Evolutionary conservation across 1,140 invertebrate genomes (phyloP).

Genomic region (Caenorhabditis elegans): DNA sequence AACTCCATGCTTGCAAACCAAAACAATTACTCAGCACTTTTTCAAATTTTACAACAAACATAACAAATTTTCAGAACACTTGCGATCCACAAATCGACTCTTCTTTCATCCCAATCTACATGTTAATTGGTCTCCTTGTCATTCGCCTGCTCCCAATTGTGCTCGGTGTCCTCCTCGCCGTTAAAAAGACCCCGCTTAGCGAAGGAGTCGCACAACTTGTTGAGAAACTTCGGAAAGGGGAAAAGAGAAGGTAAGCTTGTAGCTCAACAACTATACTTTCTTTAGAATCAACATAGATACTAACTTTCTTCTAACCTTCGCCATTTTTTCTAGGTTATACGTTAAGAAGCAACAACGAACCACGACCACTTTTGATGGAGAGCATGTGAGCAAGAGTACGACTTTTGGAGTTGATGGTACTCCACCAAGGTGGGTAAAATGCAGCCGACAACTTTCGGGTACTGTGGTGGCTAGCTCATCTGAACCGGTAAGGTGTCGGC

Average conservation of each 20-base stretch:
- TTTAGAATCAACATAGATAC: no score
- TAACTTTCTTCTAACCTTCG: not conserved
- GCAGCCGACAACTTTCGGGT: no score
- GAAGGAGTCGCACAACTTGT: conserved; percentile 47
- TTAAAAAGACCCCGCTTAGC: conserved; percentile 50
- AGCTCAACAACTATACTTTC: not conserved
- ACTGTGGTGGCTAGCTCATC: no score
- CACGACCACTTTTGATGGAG: conserved; percentile 13
- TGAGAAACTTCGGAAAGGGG: conserved; percentile 38
- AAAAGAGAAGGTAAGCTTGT: conserved; percentile 50
- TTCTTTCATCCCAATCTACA: conserved; percentile 49
- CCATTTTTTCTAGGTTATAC: conserved; percentile 48
- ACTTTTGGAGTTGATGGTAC: conserved; percentile 43
- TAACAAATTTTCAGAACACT: conserved; percentile 54
- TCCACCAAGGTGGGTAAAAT: not conserved
- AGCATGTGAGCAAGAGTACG: conserved; percentile 30
- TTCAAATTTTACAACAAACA: no score
- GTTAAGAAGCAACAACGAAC: conserved; percentile 49
- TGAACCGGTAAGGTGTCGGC: no score
- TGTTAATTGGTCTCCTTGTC: conserved; percentile 52
- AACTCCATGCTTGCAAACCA: no score
- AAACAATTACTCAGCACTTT: no score
- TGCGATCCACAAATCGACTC: conserved; percentile 56
- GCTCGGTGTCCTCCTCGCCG: conserved; percentile 45
- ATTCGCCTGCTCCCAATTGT: conserved; percentile 52